Evolutionary conservation across 2,113 vertebrate species (phyloP), one percentile per base, ranked within the genome.

Genomic region (Candoia aspera): DNA sequence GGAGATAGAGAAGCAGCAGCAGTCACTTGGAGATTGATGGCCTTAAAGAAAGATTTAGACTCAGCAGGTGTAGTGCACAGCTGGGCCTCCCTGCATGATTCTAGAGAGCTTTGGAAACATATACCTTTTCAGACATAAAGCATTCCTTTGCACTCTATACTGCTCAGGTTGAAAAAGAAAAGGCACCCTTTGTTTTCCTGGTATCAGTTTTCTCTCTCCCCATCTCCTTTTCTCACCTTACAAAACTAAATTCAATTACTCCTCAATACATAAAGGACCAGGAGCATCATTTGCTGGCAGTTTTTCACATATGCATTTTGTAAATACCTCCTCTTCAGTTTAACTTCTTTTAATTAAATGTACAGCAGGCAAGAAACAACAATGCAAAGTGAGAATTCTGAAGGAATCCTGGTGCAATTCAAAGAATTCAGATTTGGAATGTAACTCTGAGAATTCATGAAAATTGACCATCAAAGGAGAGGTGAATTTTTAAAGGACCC

Each of bases 21-120:
- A 87, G 91, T 73, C 87, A 73, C 73, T 53, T 84, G 60, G 93
- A 93, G 93, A 95, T 73, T 95, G 90, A 96, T 95, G 90, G 92
- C 53, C 83, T 95, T 90, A 94, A 49, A 94, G 95, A 96, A 90
- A 96, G 95, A 96, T 97, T 96, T 96, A 96, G 94, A 94, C 94
- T 87, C 23, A 53, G 88, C 88, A 93, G 92, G 94, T 96, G 91
- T 83, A 89, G 21, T 84, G 91, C 94, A 93, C 93, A 96, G 95
- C 94, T 96, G 95, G 93, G 60, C 26, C 88, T 92, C 95, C 93
- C 55, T 93, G 59, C 59, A 93, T 29, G 89, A 93, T 59, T 96
- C 93, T 88, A 89, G 60, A 92, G 54, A 93, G 92, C 55, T 93
- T 94, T 85, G 84, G 94, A 96, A 95, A 89, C 92, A 94, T 94